A percentile compares a stretch with the other conserved stretches of the same genome.
phyloP scores from a whole-genome alignment of 1,140 invertebrate species.

The Zaprionus davidi region DNA sequence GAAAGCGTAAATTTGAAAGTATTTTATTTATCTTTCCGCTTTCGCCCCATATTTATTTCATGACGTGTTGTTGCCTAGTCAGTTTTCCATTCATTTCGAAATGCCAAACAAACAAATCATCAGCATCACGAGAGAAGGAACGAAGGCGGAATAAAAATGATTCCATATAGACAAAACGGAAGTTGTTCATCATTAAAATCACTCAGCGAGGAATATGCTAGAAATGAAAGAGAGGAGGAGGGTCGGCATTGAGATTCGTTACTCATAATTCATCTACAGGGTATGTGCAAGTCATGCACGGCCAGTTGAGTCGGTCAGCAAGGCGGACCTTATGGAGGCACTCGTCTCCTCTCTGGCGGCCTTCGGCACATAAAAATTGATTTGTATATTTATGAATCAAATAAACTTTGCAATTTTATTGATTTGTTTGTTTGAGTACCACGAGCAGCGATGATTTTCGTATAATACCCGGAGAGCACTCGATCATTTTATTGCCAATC shows the following conservation, averaged over 20 bases:
- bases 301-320: neutral
- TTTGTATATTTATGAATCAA: conserved; percentile 77
- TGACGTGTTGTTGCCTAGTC: conserved; percentile 28
- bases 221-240: neutral
- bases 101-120: conserved; percentile 51
- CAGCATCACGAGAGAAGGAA: neutral
- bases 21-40: conserved; percentile 57
- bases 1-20: conserved; percentile 10
- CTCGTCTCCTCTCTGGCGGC: conserved; percentile 8
- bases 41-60: conserved; percentile 33
- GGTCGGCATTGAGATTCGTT: neutral
- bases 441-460: conserved; percentile 31
- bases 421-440: conserved; percentile 65
- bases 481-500: conserved; percentile 19
- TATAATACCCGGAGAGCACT: conserved; percentile 13
- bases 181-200: conserved; percentile 72
- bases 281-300: conserved; percentile 17
- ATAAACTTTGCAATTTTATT: conserved; percentile 78
- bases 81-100: conserved; percentile 21
- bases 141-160: conserved; percentile 10
- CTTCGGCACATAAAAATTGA: conserved; percentile 62
- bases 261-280: neutral
- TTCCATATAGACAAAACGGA: conserved; percentile 40
- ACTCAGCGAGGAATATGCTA: conserved; percentile 20
- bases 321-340: conserved; percentile 28